Conservation (phyloP, 1,140 invertebrate genomes). For the Zaprionus camerounensis region DNA sequence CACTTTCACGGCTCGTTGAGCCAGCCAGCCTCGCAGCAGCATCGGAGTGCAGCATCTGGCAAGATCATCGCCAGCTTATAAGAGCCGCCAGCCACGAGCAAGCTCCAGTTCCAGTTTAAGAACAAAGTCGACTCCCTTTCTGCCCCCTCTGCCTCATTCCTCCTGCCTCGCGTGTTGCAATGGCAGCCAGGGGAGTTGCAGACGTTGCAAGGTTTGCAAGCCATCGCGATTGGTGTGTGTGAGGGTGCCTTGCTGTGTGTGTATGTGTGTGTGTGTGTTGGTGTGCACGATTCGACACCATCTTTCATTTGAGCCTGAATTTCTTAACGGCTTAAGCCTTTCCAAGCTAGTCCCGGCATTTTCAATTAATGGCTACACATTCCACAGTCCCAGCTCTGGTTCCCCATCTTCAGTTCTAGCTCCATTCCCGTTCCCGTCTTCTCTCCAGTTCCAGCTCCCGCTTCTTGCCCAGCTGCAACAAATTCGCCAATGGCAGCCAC, state of each 20-base stretch:
- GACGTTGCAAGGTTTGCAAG: constrained; percentile 68
- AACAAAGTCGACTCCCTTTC: background rate
- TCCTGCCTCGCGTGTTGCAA: background rate
- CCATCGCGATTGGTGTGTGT: constrained; percentile 72
- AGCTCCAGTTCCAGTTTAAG: constrained; percentile 52
- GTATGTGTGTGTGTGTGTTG: constrained; percentile 8
- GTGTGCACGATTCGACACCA: constrained; percentile 77
- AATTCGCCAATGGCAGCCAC: constrained; percentile 71
- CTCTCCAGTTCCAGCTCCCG: background rate
- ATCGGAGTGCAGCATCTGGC: constrained; percentile 51
- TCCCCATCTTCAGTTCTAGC: background rate
- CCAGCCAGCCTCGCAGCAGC: constrained; percentile 38
- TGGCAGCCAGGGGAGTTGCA: constrained; percentile 57
- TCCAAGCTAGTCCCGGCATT: constrained; percentile 54
- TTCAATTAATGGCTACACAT: constrained; percentile 82
- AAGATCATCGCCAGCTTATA: constrained; percentile 49
- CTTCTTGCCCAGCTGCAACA: constrained; percentile 40
- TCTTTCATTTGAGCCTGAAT: constrained; percentile 71
- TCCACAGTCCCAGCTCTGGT: constrained; percentile 43
- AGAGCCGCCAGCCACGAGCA: constrained; percentile 38
- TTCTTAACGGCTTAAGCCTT: constrained; percentile 57
- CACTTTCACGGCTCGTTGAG: constrained; percentile 81
- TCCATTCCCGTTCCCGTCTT: background rate
- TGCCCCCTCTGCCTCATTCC: too few relatives aligned
- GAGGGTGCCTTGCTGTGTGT: background rate